Conservation (phyloP, 1,140 invertebrate species). For the Drosophila tropicalis region DNA sequence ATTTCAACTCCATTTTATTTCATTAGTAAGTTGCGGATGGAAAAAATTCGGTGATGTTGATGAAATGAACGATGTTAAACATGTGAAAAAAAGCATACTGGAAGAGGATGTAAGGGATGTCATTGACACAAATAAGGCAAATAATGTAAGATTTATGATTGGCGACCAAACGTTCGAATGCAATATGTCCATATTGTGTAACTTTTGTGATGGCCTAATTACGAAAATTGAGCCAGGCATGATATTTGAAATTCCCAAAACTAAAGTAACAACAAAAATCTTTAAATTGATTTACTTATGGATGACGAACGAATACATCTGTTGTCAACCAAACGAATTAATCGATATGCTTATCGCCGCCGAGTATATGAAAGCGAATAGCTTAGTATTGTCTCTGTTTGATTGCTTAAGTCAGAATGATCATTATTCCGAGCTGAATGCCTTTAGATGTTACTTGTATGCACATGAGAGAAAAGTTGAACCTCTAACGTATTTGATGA, state of each 20-base stretch:
- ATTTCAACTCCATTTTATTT: background rate
- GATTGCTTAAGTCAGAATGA: background rate
- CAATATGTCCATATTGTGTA: background rate
- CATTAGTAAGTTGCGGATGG: background rate
- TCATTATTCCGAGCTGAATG: background rate
- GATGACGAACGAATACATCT: conserved; percentile 4
- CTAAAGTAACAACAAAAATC: background rate
- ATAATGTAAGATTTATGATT: background rate
- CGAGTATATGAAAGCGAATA: background rate
- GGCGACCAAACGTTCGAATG: background rate
- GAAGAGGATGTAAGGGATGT: background rate
- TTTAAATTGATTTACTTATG: conserved; percentile 17
- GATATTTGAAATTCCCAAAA: background rate
- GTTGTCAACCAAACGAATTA: background rate
- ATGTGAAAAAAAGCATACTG: background rate
- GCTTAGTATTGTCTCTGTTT: background rate
- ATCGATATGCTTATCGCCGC: conserved; percentile 18
- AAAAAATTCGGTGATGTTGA: background rate
- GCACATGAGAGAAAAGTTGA: background rate
- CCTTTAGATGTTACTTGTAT: background rate
- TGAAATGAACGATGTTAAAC: background rate
- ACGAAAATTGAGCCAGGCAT: background rate
- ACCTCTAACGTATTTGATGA: conserved; percentile 4
- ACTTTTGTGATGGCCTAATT: background rate
- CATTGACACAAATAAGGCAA: background rate